Base-by-base conservation (phyloP, 2,797 vertebrate species). In the Gallinago nigripennis region DNA sequence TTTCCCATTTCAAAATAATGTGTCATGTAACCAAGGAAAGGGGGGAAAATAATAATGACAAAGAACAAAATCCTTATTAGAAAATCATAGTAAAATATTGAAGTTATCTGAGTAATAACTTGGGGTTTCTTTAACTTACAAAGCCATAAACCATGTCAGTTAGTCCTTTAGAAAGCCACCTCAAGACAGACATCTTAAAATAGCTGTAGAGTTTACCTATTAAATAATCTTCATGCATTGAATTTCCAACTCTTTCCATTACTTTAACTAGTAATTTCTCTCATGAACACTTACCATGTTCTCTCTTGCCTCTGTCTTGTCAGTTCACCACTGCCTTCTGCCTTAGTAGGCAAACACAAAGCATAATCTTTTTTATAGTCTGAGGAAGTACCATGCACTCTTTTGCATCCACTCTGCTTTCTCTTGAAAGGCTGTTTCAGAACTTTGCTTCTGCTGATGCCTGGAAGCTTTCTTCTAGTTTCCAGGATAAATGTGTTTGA, bases 401-500 rank as follows among this genome's bases (percentile, higher is more conserved):
- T 19, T 30, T 25, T 10, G 3, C 3, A 1, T 5, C 50, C 70
- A 79, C 37, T 11, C 4, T 23, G 10, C 14, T 82, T 71, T 73
- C 41, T 58, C n/a, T 64, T 43, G n/a, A 82, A 92, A 85, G 24
- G 27, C 18, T 50, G 25, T 31, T 82, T 73, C 86, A 87, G 16
- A 82, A 45, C 21, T 79, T 28, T 35, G 25, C 33, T 54, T 63
- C 60, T 89, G 39, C 8, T 72, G 33, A 77, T 94, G 69, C 71
- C 61, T 92, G 45, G n/a, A 80, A 95, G 53, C 66, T 87, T 86
- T 83, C 81, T 88, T 92, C 70, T 56, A 82, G 45, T 88, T 92
- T 87, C 41, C n/a, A 75, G 28, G 51, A 33, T 71, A 77, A 85
- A 91, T 77, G 64, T 69, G 45, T 85, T 89, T 80, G 7, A 43